These are phyloP conservation scores for Eilema depressum DNA, from an alignment of 2,888 invertebrate genomes.

Conservation along the genomic window DNA sequence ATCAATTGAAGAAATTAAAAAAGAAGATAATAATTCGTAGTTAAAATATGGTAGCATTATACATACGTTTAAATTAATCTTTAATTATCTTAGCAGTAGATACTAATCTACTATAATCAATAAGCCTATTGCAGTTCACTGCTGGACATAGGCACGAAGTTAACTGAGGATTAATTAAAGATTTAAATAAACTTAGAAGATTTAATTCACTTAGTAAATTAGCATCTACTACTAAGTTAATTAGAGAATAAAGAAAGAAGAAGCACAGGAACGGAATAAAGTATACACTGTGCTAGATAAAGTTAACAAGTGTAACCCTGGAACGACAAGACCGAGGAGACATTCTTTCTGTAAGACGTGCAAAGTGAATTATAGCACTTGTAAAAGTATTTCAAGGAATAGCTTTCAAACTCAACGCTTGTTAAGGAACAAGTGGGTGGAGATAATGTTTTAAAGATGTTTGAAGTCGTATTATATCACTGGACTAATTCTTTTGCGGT, in stretches of 20 bases:
- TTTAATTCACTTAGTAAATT: neutral
- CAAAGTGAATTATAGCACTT: slow-evolving; percentile 28
- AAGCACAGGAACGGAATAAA: no score
- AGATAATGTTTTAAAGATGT: slow-evolving; percentile 20
- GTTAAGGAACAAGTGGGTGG: slow-evolving; percentile 18
- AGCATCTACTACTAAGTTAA: no score
- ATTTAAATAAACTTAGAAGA: no score
- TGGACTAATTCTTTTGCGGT: neutral
- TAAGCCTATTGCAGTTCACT: no score
- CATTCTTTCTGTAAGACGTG: slow-evolving; percentile 13
- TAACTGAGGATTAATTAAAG: no score
- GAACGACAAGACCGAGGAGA: slow-evolving; percentile 2
- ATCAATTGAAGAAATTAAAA: no score
- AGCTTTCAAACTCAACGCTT: slow-evolving; percentile 12
- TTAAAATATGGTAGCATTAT: no score
- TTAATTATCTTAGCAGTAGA: no score
- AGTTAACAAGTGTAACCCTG: slow-evolving; percentile 10
- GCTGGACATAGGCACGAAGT: no score
- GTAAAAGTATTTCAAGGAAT: slow-evolving; percentile 21
- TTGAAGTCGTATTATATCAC: slow-evolving; percentile 9
- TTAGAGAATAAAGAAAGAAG: no score
- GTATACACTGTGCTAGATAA: neutral
- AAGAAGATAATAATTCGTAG: no score
- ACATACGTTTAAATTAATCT: neutral
- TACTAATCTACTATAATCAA: no score